Percentiles rank a stretch among this genome's conserved stretches.
phyloP scores from a whole-genome alignment of 2,797 vertebrate species.

The Gymnothorax reevesii region DNA sequence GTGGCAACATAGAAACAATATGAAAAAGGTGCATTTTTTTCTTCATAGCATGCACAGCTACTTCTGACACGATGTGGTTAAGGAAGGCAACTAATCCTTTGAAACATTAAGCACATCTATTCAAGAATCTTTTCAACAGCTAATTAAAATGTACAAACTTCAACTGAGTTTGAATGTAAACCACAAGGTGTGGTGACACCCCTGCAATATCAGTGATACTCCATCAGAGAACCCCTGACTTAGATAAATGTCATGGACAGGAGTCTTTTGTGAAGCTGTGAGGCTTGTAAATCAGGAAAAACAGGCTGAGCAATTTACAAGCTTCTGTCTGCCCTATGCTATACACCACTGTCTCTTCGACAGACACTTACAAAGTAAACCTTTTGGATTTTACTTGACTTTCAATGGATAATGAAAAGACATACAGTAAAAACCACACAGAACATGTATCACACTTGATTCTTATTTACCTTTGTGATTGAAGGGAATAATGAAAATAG shows the following conservation, averaged over 20 bases:
- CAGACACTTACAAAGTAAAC: neutral
- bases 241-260: neutral
- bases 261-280: neutral
- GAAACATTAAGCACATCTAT: neutral
- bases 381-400: neutral
- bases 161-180: neutral
- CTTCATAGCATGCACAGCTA: neutral
- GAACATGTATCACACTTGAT: neutral
- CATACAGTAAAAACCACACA: neutral
- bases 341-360: too few species aligned
- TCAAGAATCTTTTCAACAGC: neutral
- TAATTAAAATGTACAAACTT: neutral
- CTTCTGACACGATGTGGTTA: neutral
- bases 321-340: neutral
- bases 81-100: neutral
- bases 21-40: neutral
- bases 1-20: neutral
- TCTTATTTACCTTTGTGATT: neutral
- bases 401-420: neutral
- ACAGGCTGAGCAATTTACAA: neutral
- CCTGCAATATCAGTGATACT: neutral
- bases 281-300: neutral
- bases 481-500: neutral
- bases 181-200: neutral
- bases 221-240: neutral